Evolutionary conservation across 2,888 invertebrate genomes (phyloP).

Genomic region (Erannis defoliaria): DNA sequence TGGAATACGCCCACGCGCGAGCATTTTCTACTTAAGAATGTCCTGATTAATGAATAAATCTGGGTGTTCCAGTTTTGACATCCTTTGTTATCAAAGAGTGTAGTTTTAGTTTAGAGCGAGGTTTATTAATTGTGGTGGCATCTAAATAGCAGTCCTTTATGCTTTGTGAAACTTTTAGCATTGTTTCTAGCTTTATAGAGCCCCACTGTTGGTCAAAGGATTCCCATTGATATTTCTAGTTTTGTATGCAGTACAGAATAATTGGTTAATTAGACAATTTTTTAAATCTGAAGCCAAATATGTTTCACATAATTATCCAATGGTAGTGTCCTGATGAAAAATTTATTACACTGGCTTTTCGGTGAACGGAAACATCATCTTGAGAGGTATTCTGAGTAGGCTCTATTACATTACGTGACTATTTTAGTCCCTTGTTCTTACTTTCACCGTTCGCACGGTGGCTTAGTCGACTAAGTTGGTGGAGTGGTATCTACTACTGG

Average conservation of each 20-base stretch:
- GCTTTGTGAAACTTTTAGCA: background rate
- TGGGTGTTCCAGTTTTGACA: conserved; percentile 32
- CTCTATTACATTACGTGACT: conserved; percentile 45
- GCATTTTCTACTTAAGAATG: conserved; percentile 37
- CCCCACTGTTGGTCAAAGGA: too few relatives aligned
- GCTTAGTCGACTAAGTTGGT: conserved; percentile 51
- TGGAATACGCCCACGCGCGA: conserved; percentile 37
- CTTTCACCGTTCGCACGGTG: conserved; percentile 77
- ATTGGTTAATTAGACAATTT: too few relatives aligned
- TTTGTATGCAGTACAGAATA: too few relatives aligned
- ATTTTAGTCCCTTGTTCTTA: conserved; percentile 58
- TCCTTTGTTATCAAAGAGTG: conserved; percentile 27
- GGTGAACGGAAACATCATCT: too few relatives aligned
- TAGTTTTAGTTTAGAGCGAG: conserved; percentile 27
- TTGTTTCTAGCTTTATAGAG: too few relatives aligned
- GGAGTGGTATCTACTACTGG: background rate
- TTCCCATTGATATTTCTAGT: too few relatives aligned
- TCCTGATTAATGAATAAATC: conserved; percentile 37
- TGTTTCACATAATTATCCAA: too few relatives aligned
- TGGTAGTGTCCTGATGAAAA: too few relatives aligned
- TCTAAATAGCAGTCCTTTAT: conserved; percentile 4
- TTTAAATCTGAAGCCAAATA: too few relatives aligned
- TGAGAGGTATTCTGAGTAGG: conserved; percentile 21
- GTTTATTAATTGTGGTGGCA: conserved; percentile 11
- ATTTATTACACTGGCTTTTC: too few relatives aligned